Conservation (phyloP, 2,113 vertebrate genomes). For the Crotophaga sulcirostris region DNA sequence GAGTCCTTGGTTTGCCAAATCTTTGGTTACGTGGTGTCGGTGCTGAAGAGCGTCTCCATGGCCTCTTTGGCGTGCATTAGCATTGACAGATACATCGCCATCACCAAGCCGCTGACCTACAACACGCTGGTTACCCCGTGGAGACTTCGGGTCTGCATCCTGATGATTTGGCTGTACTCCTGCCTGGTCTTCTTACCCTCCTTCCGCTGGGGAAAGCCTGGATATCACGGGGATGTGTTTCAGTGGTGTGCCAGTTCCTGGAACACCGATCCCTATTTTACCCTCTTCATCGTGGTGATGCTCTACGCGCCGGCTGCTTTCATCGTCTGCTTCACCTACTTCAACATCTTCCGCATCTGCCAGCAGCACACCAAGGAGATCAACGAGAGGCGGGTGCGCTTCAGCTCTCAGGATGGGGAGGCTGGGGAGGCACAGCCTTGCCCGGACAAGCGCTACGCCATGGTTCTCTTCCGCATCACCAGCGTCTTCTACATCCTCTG, state of each 20-base stretch:
- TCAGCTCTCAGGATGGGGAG: slow-evolving; percentile 83
- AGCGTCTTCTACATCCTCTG: slow-evolving; percentile 98
- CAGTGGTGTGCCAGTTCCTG: slow-evolving; percentile 90
- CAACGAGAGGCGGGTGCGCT: slow-evolving; percentile 90
- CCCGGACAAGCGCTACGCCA: slow-evolving; percentile 93
- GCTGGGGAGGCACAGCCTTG: slow-evolving; percentile 79
- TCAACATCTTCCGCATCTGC: slow-evolving; percentile 98
- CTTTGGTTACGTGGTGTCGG: slow-evolving; percentile 94
- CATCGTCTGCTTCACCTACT: slow-evolving; percentile 95
- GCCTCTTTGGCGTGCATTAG: slow-evolving; percentile 93
- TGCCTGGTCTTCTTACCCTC: slow-evolving; percentile 93
- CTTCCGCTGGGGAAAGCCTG: slow-evolving; percentile 96
- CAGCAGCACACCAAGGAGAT: slow-evolving; percentile 96
- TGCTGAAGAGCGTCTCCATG: slow-evolving; percentile 98
- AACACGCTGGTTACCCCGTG: slow-evolving; percentile 90
- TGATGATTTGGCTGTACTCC: slow-evolving; percentile 94
- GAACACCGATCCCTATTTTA: slow-evolving; percentile 89
- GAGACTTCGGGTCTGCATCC: slow-evolving; percentile 90
- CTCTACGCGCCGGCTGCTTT: slow-evolving; percentile 93
- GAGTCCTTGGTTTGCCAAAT: slow-evolving; percentile 90
- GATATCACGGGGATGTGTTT: slow-evolving; percentile 96
- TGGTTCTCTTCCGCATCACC: slow-evolving; percentile 96
- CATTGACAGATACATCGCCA: slow-evolving; percentile 94
- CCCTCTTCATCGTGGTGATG: slow-evolving; percentile 90
- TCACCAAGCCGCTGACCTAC: slow-evolving; percentile 93